Base-by-base conservation (phyloP, 2,113 vertebrate genomes). In the Phocoena phocoena region DNA sequence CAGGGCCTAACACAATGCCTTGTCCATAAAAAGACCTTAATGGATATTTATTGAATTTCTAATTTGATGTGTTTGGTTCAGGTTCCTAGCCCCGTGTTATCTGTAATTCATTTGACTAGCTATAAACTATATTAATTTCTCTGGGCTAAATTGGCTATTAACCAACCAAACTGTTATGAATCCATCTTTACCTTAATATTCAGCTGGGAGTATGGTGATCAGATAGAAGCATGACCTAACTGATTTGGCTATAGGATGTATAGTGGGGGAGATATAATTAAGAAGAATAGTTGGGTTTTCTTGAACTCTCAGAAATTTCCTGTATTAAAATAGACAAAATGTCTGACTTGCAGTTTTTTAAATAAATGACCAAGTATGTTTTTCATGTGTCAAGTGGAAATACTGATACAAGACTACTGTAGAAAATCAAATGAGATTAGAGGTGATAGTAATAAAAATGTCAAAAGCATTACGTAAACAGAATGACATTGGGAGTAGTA, bases 401-500 rank as follows among this genome's bases (percentile, higher is more conserved):
- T 74, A 82, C 13, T 67, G 95, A 55, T 36, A 68, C 3, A 89
- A 23, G 36, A 79, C 38, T 74, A 67, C 26, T 89, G 41, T 96
- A 38, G 90, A 95, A 97, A 95, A 93, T 79, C 81, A 95, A 89
- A 84, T 74, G 50, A 79, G 18, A 76, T 86, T 93, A 97, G 33
- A 95, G 10, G 63, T 96, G 28, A 92, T 60, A 26, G 50, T 70
- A 95, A 86, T 89, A 82, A 95, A 97, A 94, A 47, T 93, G 50
- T 96, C 94, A 95, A 97, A 97, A 95, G 38, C 67, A 90, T 80
- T 70, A 65, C 65, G 53, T 58, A 97, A 96, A 93, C 76, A 93
- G 81, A 95, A 94, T 41, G 47, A 62, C 74, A 90, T 47, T 87
- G 60, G 41, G 58, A 86, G 26, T 38, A 70, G 86, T 74, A 38